Conservation (phyloP, 2,113 vertebrate species). For the Mionectes macconnelli region DNA sequence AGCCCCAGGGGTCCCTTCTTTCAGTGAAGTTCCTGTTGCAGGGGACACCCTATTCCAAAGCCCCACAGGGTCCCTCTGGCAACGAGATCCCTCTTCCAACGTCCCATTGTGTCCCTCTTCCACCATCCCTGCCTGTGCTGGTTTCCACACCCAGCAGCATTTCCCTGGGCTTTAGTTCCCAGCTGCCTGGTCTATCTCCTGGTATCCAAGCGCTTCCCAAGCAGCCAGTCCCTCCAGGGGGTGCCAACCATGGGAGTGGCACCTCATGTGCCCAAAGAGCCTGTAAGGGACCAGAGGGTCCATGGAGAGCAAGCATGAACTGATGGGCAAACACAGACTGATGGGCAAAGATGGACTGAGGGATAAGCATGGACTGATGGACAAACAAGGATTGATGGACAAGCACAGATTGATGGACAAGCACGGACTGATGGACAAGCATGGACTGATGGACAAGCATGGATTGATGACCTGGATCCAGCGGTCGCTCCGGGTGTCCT, state of each 20-base stretch:
- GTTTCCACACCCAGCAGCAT: background rate
- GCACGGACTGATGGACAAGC: background rate
- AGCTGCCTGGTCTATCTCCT: background rate
- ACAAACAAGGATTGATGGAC: background rate
- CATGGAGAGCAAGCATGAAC: fast-evolving
- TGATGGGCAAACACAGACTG: background rate
- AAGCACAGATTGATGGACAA: background rate
- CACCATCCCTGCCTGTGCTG: background rate
- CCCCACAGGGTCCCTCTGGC: too few relatives aligned
- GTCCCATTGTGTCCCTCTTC: background rate
- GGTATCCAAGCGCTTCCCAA: background rate
- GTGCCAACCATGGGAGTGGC: background rate
- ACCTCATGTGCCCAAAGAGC: background rate
- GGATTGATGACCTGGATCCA: slow-evolving; percentile 89
- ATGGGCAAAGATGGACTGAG: too few relatives aligned
- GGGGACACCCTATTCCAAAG: background rate
- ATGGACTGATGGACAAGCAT: background rate
- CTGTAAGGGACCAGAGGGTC: background rate
- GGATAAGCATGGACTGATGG: too few relatives aligned
- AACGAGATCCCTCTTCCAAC: background rate
- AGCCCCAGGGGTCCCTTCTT: background rate
- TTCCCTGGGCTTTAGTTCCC: fast-evolving
- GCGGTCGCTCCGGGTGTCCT: slow-evolving; percentile 82
- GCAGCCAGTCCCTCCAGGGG: background rate
- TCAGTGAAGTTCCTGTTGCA: too few relatives aligned